phyloP scores from a whole-genome alignment of 1,140 invertebrate genomes.

The Cyrtorhinus lividipennis region DNA sequence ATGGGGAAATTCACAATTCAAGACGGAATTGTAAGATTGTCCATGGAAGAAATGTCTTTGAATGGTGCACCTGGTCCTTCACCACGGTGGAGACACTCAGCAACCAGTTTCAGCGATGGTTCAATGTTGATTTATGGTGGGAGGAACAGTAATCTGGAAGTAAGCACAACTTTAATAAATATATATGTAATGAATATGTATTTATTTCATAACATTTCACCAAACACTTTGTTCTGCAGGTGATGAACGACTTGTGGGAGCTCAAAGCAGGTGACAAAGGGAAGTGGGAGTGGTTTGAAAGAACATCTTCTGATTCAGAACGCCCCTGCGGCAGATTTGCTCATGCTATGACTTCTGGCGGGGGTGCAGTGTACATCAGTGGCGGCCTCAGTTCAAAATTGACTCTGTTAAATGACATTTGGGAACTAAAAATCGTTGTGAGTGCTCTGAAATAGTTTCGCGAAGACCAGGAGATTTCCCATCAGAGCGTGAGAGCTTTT shows the following conservation, averaged over 20 bases:
- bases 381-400: conserved; percentile 31
- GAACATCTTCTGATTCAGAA: conserved; percentile 14
- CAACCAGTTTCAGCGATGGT: conserved; percentile 16
- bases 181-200: too few species aligned
- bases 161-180: too few species aligned
- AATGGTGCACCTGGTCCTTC: neutral
- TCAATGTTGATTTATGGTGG: conserved; percentile 30
- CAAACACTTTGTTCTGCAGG: conserved; percentile 8
- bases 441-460: too few species aligned
- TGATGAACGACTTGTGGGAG: conserved; percentile 14
- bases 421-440: conserved; percentile 26
- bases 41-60: neutral
- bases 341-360: conserved; percentile 28
- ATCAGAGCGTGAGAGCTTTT: too few species aligned
- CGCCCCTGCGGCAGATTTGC: conserved; percentile 25
- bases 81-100: conserved; percentile 19
- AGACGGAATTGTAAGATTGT: neutral
- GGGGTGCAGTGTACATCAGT: conserved; percentile 28
- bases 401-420: conserved; percentile 27
- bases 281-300: neutral
- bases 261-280: neutral
- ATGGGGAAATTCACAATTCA: neutral
- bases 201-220: too few species aligned
- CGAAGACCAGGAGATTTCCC: too few species aligned
- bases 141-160: neutral